These are phyloP conservation scores for Aegithalos caudatus DNA, from an alignment of 2,113 vertebrate species.

Conservation along the genomic window DNA sequence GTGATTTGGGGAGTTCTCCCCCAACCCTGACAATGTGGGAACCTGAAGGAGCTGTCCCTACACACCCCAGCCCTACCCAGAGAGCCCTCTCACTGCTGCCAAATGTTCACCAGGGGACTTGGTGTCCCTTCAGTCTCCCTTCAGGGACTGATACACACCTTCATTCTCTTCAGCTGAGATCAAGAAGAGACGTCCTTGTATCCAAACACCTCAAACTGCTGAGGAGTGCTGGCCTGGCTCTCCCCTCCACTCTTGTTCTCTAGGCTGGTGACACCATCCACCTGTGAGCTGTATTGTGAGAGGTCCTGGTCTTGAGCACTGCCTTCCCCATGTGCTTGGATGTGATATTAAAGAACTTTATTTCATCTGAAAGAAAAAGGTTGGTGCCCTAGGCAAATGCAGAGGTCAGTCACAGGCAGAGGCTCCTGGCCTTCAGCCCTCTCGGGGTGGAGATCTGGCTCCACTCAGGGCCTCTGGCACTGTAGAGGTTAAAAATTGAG, in stretches of 20 bases:
- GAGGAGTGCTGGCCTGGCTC: neutral
- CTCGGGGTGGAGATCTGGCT: neutral
- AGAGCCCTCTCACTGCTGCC: neutral
- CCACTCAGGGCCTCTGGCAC: neutral
- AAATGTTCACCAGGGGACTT: neutral
- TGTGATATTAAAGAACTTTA: neutral
- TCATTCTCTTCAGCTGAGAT: neutral
- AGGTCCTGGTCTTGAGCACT: neutral
- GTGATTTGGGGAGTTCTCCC: neutral
- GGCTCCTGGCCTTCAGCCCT: neutral
- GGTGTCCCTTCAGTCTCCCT: neutral
- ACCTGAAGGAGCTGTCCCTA: neutral
- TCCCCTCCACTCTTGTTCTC: neutral
- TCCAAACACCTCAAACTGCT: neutral
- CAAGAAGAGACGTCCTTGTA: neutral
- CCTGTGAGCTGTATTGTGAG: neutral
- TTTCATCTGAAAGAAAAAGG: neutral
- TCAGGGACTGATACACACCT: neutral
- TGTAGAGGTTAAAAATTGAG: neutral
- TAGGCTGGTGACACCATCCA: neutral
- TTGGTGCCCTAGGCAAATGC: neutral
- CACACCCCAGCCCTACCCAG: neutral
- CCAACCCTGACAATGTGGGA: rapidly evolving
- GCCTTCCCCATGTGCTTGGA: neutral
- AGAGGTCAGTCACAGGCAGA: neutral